A percentile compares a stretch with the other conserved stretches of the same genome.
These are phyloP conservation scores for Rhagoletis zephyria DNA, from an alignment of 1,140 invertebrate species.

Conservation along the genomic window DNA sequence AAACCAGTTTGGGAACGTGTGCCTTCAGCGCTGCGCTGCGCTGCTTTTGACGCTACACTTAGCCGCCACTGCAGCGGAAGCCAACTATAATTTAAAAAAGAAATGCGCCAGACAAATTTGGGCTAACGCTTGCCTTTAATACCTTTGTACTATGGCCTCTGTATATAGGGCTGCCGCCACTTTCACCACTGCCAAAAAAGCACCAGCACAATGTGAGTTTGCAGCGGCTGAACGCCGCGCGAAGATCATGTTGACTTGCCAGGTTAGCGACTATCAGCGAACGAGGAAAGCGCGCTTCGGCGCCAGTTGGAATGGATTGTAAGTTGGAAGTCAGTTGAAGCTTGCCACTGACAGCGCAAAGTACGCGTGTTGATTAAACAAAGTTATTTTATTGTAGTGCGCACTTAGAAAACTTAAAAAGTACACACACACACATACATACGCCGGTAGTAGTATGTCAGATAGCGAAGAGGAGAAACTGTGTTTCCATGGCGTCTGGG, in stretches of 20 bases:
- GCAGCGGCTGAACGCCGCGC: neutral
- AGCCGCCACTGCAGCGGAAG: conserved; percentile 13
- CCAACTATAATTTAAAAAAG: neutral
- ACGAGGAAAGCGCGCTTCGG: neutral
- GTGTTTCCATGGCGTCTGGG: conserved; percentile 69
- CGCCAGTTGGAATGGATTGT: neutral
- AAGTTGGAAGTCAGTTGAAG: conserved; percentile 34
- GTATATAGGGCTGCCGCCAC: neutral
- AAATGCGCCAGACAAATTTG: neutral
- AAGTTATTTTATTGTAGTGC: neutral
- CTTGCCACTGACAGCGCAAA: conserved; percentile 13
- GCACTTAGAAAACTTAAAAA: neutral
- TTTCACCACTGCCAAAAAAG: conserved; percentile 26
- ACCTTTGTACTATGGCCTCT: neutral
- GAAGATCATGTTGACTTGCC: neutral
- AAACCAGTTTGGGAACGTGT: neutral
- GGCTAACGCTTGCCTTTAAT: conserved; percentile 7
- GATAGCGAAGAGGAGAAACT: conserved; percentile 59
- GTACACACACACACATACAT: neutral
- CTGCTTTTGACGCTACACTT: neutral
- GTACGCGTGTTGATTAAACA: neutral
- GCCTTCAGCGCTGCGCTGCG: neutral
- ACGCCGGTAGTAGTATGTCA: neutral
- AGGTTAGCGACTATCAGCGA: conserved; percentile 25
- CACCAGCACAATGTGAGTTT: neutral